phyloP scores from a whole-genome alignment of 2,797 vertebrate genomes.

The Bothrops alternatus region DNA sequence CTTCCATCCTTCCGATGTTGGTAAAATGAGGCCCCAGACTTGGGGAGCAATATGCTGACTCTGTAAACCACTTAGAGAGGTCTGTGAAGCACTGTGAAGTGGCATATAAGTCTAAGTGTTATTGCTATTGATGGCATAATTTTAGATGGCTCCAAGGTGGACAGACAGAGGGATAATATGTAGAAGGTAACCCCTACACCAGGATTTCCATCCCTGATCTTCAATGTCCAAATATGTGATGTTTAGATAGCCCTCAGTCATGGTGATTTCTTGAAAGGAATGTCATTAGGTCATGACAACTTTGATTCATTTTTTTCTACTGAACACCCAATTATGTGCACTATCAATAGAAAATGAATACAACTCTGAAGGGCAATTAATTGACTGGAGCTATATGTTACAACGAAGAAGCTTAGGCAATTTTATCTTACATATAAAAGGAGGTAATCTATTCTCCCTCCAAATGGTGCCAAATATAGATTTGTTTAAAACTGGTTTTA shows the following conservation, averaged over 20 bases:
- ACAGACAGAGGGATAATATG: neutral
- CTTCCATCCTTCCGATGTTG: neutral
- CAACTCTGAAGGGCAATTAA: neutral
- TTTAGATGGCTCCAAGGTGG: neutral
- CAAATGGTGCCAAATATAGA: constrained; percentile 11
- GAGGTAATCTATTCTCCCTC: neutral
- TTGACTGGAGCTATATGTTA: neutral
- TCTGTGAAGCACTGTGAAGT: neutral
- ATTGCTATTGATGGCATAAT: neutral
- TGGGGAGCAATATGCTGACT: neutral
- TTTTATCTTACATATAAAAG: neutral
- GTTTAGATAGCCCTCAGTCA: neutral
- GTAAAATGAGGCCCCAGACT: neutral
- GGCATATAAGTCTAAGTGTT: neutral
- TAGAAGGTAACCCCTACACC: neutral
- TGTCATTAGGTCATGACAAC: neutral
- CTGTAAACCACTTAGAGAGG: neutral
- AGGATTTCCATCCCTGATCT: neutral
- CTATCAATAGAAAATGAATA: neutral
- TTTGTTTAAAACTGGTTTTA: constrained; percentile 8
- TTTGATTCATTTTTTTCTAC: neutral
- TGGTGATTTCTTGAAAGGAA: neutral
- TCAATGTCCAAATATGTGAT: neutral
- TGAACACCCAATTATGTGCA: neutral
- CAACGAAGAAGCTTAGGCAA: neutral